These are phyloP conservation scores for Telenomus remus DNA, from an alignment of 1,140 invertebrate species.

Conservation along the genomic window DNA sequence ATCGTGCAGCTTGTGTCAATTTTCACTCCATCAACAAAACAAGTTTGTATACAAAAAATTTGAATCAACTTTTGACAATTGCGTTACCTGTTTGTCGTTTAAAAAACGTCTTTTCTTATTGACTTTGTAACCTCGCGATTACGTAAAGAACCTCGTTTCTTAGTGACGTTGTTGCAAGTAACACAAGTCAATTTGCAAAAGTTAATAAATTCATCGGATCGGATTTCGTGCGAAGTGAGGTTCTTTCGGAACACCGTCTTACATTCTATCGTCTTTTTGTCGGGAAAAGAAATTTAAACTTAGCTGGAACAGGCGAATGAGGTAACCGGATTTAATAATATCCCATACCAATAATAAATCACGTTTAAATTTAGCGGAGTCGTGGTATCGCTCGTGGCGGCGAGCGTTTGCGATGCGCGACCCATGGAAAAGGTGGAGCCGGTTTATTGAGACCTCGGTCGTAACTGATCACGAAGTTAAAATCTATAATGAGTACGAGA, in stretches of 20 bases:
- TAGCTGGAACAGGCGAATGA: slow-evolving; percentile 64
- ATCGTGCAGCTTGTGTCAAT: slow-evolving; percentile 58
- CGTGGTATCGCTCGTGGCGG: slow-evolving; percentile 43
- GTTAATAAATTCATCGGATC: slow-evolving; percentile 71
- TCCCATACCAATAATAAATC: slow-evolving; percentile 71
- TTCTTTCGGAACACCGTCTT: slow-evolving; percentile 15
- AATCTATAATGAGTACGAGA: slow-evolving; percentile 8
- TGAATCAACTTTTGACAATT: too few relatives aligned
- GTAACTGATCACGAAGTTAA: slow-evolving; percentile 11
- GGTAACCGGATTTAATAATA: slow-evolving; percentile 72
- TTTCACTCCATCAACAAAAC: too few relatives aligned
- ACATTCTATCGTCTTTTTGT: slow-evolving; percentile 56
- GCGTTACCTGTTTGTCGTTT: too few relatives aligned
- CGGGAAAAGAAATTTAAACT: slow-evolving; percentile 66
- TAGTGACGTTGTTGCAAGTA: too few relatives aligned
- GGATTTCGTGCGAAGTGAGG: slow-evolving; percentile 57
- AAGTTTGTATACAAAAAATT: too few relatives aligned
- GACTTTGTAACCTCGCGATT: too few relatives aligned
- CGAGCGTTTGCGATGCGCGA: slow-evolving; percentile 27
- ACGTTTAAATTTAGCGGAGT: slow-evolving; percentile 67
- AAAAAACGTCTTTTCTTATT: too few relatives aligned
- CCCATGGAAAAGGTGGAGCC: slow-evolving; percentile 20
- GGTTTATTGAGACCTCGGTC: slow-evolving; percentile 17
- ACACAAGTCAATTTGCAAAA: slow-evolving; percentile 54
- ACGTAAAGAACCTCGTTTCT: too few relatives aligned